Base-by-base conservation (phyloP, 2,113 vertebrate species). In the Ceyx cyanopectus region DNA sequence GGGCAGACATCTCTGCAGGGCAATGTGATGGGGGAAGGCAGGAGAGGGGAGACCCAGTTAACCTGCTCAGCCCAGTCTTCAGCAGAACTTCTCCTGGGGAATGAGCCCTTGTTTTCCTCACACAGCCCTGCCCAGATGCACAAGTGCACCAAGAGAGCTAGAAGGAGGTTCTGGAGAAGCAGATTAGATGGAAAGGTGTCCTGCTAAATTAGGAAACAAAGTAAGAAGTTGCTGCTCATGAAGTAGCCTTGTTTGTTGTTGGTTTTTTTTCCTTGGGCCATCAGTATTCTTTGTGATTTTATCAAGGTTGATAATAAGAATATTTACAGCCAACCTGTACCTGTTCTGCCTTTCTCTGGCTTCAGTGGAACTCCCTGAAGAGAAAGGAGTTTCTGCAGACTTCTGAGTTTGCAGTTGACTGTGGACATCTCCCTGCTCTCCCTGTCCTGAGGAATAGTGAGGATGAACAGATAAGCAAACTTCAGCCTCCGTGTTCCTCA, bases 91-190 rank as follows among this genome's bases (percentile, higher is more conserved):
- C 70, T n/a, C 61, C 40, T 2, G 27, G 46, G 56, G 23, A 24
- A 0, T 1, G 73, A 34, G 3, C 0, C 32, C 1, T 2, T 8
- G 29, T 32, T 22, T 13, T 12, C 46, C 66, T 22, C 17, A 0
- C 54, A 2, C 72, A 34, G 29, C 65, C 10, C 51, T 76, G 74
- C 68, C 13, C 7, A 6, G 12, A 12, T 1, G 3, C 40, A 7
- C 30, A 3, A 7, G 41, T 10, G 68, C 30, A 4, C 56, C 0
- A 1, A 5, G 18, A 26, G 40, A 45, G 62, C 50, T 9, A 1
- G 37, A 1, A 19, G 27, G 51, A 58, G 41, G 14, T 26, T 26
- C 24, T 26, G 60, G 30, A 73, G 61, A 7, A 34, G 66, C 9
- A 22, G 61, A 7, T 48, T 10, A 62, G 66, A 5, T 20, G 69